A percentile compares a stretch with the other conserved stretches of the same genome.
Evolutionary conservation across 2,797 vertebrate species (phyloP).

Genomic region (Rhinichthys osculus): DNA sequence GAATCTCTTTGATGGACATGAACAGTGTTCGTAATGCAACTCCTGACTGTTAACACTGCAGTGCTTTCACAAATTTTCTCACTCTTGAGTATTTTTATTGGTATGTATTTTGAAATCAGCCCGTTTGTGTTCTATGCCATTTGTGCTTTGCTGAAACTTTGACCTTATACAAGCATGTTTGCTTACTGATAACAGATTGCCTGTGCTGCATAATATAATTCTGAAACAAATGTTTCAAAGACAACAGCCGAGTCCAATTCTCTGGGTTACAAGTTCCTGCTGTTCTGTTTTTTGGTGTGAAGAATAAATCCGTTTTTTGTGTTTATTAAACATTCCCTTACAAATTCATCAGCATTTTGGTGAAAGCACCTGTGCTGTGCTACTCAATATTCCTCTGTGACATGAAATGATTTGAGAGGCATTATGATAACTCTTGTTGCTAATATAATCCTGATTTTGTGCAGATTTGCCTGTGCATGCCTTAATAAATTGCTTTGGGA

Average conservation of each 20-base stretch:
- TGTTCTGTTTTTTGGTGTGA: neutral
- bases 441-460: conserved; percentile 60
- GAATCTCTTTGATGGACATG: conserved; percentile 37
- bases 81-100: conserved; percentile 37
- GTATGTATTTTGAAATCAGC: conserved; percentile 32
- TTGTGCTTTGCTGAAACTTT: conserved; percentile 47
- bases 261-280: conserved; percentile 39
- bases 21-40: conserved; percentile 50
- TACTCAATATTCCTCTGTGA: conserved; percentile 45
- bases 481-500: conserved; percentile 63
- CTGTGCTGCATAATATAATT: conserved; percentile 53
- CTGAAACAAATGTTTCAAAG: conserved; percentile 38
- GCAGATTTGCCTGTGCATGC: conserved; percentile 67
- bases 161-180: conserved; percentile 53
- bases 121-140: conserved; percentile 37
- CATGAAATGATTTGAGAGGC: conserved; percentile 36
- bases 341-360: conserved; percentile 31
- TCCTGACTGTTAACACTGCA: conserved; percentile 60
- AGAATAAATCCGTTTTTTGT: neutral
- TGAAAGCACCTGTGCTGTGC: conserved; percentile 42
- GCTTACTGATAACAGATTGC: conserved; percentile 50
- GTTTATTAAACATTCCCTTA: conserved; percentile 30
- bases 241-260: conserved; percentile 56
- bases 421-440: conserved; percentile 44
- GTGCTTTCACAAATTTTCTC: conserved; percentile 44